Evolutionary conservation across 2,113 vertebrate species (phyloP), one percentile per base, ranked within the genome.

Genomic region (Tursiops truncatus): DNA sequence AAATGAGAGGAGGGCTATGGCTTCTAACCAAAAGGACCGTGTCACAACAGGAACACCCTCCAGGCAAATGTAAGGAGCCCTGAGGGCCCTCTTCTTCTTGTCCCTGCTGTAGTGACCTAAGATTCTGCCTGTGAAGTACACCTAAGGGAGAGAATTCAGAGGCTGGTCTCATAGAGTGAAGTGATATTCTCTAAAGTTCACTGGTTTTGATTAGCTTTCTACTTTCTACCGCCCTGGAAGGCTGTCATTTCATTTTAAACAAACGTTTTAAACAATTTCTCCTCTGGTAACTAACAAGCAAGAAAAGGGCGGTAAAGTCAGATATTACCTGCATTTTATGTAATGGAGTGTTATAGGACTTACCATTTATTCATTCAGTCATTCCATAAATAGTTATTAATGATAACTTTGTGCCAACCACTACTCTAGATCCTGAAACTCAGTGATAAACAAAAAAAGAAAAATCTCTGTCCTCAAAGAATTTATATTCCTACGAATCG

Each of bases 181-280:
- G 70, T 25, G 62, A 58, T 23, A 63, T 36, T 68, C 41, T 71
- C n/a, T 28, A 23, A 96, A 50, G 38, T 53, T 58, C 53, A 47
- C 38, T 84, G 68, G 38, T 88, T 92, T 77, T 31, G 82, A 71
- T 71, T 71, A 56, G 13, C 63, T 92, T 96, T 71, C 89, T 89
- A 65, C 62, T 77, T 79, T 76, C 31, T 26, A n/a, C 17, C 33
- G 4, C 41, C 23, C 10, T 71, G 89, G 53, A 71, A 70, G 53
- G 33, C 41, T 92, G 68, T 63, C 31, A 33, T 77, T 83, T 38
- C 44, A 56, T 85, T 88, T 77, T 28, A 67, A 76, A 77, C 15
- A 77, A 77, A 50, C 13, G 63, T 63, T 67, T 44, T 33, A 79
- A 84, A 68, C 50, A 74, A 74, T 77, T 70, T 63, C 60, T 91